phyloP scores from a whole-genome alignment of 2,113 vertebrate genomes.

The Hippolais icterina region DNA sequence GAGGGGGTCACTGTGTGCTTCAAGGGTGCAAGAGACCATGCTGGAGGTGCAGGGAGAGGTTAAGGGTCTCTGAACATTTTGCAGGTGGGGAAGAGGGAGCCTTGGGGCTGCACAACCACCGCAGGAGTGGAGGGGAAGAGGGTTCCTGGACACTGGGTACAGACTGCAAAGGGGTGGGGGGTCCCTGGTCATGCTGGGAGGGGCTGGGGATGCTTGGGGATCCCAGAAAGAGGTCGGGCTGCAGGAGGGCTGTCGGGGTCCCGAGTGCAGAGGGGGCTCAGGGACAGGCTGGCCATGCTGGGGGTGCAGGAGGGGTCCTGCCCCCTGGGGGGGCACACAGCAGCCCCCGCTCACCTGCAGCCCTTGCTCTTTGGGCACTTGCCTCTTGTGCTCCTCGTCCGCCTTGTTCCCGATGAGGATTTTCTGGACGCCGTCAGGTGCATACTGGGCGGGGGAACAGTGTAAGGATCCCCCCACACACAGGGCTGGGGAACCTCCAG shows the following conservation, averaged over 20 bases:
- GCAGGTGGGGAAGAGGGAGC: not conserved
- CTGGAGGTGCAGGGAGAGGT: not conserved
- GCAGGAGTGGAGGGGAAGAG: not conserved
- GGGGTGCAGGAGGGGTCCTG: not conserved
- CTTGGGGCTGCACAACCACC: not conserved
- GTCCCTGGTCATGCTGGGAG: accelerated
- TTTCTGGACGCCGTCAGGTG: constrained; percentile 92
- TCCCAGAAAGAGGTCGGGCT: not conserved
- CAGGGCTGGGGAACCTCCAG: not conserved
- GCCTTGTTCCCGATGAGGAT: constrained; percentile 96
- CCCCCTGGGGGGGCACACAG: not conserved
- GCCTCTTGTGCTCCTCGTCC: constrained; percentile 91
- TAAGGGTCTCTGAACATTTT: not conserved
- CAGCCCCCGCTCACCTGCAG: constrained; percentile 81
- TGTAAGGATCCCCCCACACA: not conserved
- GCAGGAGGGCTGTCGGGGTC: not conserved
- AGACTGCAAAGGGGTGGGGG: not conserved
- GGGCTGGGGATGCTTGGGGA: not conserved
- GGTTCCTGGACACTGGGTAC: not conserved
- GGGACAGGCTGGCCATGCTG: not conserved
- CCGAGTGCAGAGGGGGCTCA: not conserved
- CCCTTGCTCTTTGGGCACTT: constrained; percentile 93
- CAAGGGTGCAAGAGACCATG: not conserved
- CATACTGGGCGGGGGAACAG: constrained; percentile 75
- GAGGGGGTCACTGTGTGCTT: not conserved